These are phyloP conservation scores for Hirtodrosophila confusa DNA, from an alignment of 2,888 invertebrate species.

Conservation along the genomic window DNA sequence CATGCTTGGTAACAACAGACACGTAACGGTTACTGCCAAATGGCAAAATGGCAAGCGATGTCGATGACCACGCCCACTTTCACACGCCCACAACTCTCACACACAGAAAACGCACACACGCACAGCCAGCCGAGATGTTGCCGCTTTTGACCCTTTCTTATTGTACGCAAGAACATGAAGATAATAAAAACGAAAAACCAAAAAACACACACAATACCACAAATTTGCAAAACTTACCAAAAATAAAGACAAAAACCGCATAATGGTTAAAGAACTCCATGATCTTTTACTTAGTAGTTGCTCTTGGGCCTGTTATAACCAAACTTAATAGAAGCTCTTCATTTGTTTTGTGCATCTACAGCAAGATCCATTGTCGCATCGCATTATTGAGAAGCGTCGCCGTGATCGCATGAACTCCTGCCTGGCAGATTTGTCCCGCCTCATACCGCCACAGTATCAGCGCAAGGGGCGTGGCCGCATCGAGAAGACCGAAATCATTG, in stretches of 20 bases:
- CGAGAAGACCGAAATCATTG: slow-evolving; percentile 98
- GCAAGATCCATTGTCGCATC: slow-evolving; percentile 99
- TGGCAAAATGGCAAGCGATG: slow-evolving; percentile 37
- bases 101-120: slow-evolving; percentile 41
- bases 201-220: slow-evolving; percentile 26
- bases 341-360: slow-evolving; percentile 76
- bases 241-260: slow-evolving; percentile 41
- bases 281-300: slow-evolving; percentile 42
- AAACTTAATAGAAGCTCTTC: slow-evolving; percentile 14
- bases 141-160: slow-evolving; percentile 76
- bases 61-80: slow-evolving; percentile 40
- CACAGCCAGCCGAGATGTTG: slow-evolving; percentile 44
- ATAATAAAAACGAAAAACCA: slow-evolving; percentile 10
- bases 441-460: slow-evolving; percentile 96
- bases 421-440: slow-evolving; percentile 94
- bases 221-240: slow-evolving; percentile 24
- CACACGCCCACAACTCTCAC: slow-evolving; percentile 42
- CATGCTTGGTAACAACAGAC: slow-evolving; percentile 25
- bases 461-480: slow-evolving; percentile 98
- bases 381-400: slow-evolving; percentile 97
- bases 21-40: slow-evolving; percentile 9
- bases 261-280: slow-evolving; percentile 43
- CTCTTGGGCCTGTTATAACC: background rate
- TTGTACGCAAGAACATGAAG: slow-evolving; percentile 46
- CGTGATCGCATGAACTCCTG: slow-evolving; percentile 99